phyloP scores from a whole-genome alignment of 23 tunicate species.

The Trididemnum miniatum region DNA sequence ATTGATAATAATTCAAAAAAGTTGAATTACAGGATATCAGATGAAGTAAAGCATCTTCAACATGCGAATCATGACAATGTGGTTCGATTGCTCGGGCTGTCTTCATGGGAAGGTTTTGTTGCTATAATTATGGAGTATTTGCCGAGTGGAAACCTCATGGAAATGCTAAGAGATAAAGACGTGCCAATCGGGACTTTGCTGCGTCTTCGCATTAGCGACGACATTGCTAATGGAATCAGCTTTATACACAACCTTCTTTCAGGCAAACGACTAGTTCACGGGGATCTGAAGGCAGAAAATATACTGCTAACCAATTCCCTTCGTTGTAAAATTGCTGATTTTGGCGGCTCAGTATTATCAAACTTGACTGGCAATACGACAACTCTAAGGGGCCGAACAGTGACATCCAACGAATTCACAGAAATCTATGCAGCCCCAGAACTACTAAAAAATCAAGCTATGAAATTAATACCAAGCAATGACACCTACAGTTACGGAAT shows the following conservation, averaged over 20 bases:
- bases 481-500: slow-evolving; percentile 31
- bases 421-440: slow-evolving; percentile 31
- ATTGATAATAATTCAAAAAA: too few species aligned
- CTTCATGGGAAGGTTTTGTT: background rate
- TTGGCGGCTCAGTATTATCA: background rate
- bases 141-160: slow-evolving; percentile 23
- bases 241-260: slow-evolving; percentile 22
- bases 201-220: background rate
- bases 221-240: slow-evolving; percentile 14
- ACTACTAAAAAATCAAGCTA: background rate
- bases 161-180: slow-evolving; percentile 8
- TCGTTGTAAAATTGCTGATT: slow-evolving; percentile 32
- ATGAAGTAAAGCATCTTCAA: slow-evolving; percentile 20
- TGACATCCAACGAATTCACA: background rate
- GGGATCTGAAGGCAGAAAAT: slow-evolving; percentile 30
- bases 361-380: background rate
- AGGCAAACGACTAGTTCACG: slow-evolving; percentile 13
- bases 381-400: background rate
- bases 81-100: slow-evolving; percentile 17
- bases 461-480: background rate
- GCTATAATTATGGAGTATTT: slow-evolving; percentile 45
- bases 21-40: slow-evolving; percentile 22
- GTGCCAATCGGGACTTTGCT: background rate
- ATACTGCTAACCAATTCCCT: slow-evolving; percentile 3
- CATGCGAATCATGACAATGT: slow-evolving; percentile 4